These are phyloP conservation scores for Cosmia trapezina DNA, from an alignment of 2,888 invertebrate species.

Conservation along the genomic window DNA sequence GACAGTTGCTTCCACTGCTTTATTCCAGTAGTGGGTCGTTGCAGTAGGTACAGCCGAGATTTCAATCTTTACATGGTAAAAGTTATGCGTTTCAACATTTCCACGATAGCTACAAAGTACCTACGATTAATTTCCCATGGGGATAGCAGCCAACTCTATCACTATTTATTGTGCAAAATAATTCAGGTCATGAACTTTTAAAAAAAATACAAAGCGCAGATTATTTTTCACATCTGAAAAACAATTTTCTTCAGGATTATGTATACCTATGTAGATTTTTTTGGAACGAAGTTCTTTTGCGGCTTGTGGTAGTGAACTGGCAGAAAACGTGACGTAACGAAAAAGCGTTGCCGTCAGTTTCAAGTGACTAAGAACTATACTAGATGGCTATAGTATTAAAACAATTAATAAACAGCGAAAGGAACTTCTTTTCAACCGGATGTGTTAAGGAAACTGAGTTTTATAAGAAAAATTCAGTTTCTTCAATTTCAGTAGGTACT, in stretches of 20 bases:
- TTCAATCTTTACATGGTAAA: slow-evolving; percentile 16
- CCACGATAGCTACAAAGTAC: background rate
- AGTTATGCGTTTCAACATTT: slow-evolving; percentile 12
- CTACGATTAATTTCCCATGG: background rate
- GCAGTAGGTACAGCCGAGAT: slow-evolving; percentile 4
- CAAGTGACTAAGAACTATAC: no score
- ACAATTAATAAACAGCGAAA: no score
- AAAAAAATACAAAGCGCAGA: background rate
- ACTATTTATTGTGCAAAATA: slow-evolving; percentile 12
- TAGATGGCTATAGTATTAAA: no score
- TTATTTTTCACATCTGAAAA: slow-evolving; percentile 3
- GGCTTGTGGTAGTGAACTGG: no score
- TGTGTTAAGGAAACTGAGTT: no score
- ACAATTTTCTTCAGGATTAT: background rate
- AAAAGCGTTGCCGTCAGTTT: no score
- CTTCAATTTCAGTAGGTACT: background rate
- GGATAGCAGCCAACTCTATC: background rate
- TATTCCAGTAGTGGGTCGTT: background rate
- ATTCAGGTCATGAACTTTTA: slow-evolving; percentile 1
- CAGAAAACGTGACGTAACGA: no score
- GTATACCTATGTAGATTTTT: background rate
- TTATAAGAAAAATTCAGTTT: background rate
- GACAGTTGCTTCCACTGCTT: background rate
- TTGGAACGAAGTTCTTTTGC: no score
- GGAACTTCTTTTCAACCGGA: no score